phyloP scores from a whole-genome alignment of 2,797 vertebrate species.

The Enteromius anoplus region DNA sequence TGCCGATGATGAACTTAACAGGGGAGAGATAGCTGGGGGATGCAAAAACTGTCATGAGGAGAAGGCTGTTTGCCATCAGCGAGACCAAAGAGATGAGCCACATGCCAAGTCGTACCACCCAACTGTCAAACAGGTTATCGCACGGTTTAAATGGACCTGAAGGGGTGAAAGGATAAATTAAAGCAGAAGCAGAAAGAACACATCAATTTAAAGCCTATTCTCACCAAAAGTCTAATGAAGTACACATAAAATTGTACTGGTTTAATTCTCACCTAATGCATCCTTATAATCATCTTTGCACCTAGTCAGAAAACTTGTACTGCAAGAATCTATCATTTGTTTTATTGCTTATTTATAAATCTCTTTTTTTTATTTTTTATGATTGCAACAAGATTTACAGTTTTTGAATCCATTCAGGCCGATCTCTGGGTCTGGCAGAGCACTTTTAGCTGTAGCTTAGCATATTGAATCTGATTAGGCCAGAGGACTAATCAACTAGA shows the following conservation, averaged over 20 bases:
- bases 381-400: too few relatives aligned
- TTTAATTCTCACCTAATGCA: neutral
- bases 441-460: too few relatives aligned
- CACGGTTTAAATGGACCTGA: conserved; percentile 96
- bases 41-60: conserved; percentile 85
- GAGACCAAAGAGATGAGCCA: conserved; percentile 89
- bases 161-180: neutral
- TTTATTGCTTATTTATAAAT: neutral
- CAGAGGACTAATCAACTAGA: too few relatives aligned
- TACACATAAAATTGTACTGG: neutral
- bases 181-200: neutral
- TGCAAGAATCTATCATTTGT: neutral
- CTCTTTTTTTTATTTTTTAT: too few relatives aligned
- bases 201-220: neutral
- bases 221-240: neutral
- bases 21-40: conserved; percentile 84
- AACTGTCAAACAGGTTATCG: conserved; percentile 91
- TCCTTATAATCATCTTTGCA: neutral
- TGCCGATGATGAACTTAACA: conserved; percentile 88
- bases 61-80: conserved; percentile 85
- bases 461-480: too few relatives aligned
- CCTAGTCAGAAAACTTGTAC: neutral
- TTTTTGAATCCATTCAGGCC: too few relatives aligned
- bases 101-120: conserved; percentile 90
- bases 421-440: too few relatives aligned